Conservation (phyloP, 2,888 invertebrate species). For the Priocnemis perturbator region DNA sequence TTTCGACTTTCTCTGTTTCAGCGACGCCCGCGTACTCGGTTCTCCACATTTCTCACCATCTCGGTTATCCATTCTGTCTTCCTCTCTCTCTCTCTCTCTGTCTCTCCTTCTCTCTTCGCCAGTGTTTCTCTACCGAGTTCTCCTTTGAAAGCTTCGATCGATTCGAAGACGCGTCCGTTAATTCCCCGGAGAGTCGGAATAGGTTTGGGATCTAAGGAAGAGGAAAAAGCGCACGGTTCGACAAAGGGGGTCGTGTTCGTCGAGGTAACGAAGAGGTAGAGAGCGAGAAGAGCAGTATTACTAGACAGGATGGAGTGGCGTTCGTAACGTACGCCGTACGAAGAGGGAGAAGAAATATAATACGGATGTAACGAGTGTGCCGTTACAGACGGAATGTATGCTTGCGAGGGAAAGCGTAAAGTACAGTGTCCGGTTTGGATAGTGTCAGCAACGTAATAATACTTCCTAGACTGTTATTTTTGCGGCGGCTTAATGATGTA, state of each 20-base stretch:
- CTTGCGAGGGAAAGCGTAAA: too few species aligned
- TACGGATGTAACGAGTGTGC: constrained; percentile 12
- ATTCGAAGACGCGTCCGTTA: background rate
- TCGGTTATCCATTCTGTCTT: constrained; percentile 36
- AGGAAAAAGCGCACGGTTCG: background rate
- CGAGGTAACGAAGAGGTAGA: constrained; percentile 6
- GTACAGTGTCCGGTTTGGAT: too few species aligned
- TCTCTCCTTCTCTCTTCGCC: too few species aligned
- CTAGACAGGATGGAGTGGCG: background rate
- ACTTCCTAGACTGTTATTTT: too few species aligned
- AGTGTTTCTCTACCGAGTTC: too few species aligned
- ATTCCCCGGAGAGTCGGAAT: background rate
- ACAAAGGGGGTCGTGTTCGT: background rate
- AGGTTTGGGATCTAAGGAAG: background rate
- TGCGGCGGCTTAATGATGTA: too few species aligned
- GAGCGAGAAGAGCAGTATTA: background rate
- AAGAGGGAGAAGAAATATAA: background rate
- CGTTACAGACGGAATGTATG: background rate
- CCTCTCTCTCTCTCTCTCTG: too few species aligned
- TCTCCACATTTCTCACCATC: constrained; percentile 22
- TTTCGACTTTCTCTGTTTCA: too few species aligned
- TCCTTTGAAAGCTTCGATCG: too few species aligned
- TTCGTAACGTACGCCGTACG: background rate
- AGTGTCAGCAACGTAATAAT: too few species aligned
- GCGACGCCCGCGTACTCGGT: too few species aligned